Base-by-base conservation (phyloP, 2,797 vertebrate genomes). In the Nyctalus aviator region DNA sequence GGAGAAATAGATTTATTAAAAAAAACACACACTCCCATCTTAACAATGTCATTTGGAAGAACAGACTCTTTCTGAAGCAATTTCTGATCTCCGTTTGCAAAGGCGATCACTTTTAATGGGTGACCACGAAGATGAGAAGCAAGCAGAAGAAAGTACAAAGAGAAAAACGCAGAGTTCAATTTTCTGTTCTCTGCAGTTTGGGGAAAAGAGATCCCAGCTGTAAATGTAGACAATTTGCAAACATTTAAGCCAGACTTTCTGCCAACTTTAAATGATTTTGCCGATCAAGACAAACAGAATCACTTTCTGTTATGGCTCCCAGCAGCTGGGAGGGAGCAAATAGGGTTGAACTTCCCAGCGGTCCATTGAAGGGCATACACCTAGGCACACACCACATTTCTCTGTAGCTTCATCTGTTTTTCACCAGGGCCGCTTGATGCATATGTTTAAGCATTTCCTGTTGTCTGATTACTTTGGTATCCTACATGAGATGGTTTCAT, bases 71-170 rank as follows among this genome's bases (percentile, higher is more conserved):
- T 93, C 75, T 82, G 91, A 96, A 92, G 78, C 64, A 59, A 82
- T 88, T 93, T 96, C 88, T 97, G 94, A 92, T 96, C 91, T 95
- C 18, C 50, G 8, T 76, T 84, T 95, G 77, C 93, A 96, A 95
- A 94, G 84, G 10, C 9, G 2, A 57, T 92, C 75, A 23, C 64
- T 88, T 71, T 90, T 95, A 94, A 94, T 81, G 48, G 82, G 87
- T 2, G 0, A 73, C 86, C 73, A 64, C 2, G 3, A 89, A 84
- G 73, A 90, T 77, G 66, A 95, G 90, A 95, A 78, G 14, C 27
- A 50, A 66, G n/a, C 76, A 85, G 37, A 84, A 76, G 27, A 69
- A 66, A 75, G 46, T 84, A 90, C 71, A 86, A 72, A 84, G 75
- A 71, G 44, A 30, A 82, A 88, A 95, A 87, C 11, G 1, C 35